Evolutionary conservation across 2,113 vertebrate genomes (phyloP), one percentile per base, ranked within the genome.

Genomic region (Hippocampus barbouri): DNA sequence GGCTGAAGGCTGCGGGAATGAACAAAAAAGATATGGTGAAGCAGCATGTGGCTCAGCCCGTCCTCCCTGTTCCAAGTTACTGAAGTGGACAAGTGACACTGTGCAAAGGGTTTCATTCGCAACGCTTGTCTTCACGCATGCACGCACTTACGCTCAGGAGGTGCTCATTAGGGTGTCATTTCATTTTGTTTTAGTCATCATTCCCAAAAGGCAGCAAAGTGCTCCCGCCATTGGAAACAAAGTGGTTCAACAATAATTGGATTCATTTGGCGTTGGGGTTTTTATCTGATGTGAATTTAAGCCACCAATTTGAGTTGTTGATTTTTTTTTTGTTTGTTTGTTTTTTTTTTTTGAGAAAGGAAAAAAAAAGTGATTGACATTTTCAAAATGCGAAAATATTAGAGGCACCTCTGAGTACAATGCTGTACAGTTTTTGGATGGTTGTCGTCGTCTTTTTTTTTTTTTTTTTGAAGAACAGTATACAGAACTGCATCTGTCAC

Each of bases 1-100:
- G 95, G 89, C 95, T 97, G 89, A 98, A 98, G 71, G 95, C 97
- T 98, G 89, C 16, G 70, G 20, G 60, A 21, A 64, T 20, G 25
- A 2, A 1, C 6, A 30, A 20, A 43, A 43, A 9, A 18, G 20
- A 15, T 56, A 1, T 11, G 53, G 20, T 23, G n/a, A 56, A 56
- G 53, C 51, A 53, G 51, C 51, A n/a, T 21, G 51, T 21, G 51
- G 51, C 21, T 56, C 53, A 56, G 3, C 53, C 23, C 53, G 2
- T 21, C 5, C 47, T 49, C 47, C 47, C 9, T 18, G 47, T 49
- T 49, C 16, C 49, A 51, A 51, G 5, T 51, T 7, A 21, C 49
- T 5, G 2, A 18, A 45, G 43, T 45, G 43, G 43, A 45, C 34
- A 38, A 38, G 34, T 38, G 14, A 53, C 49, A 2, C 2, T 53